Percentiles rank a stretch among this genome's conserved stretches.
Evolutionary conservation across 2,888 invertebrate genomes (phyloP).

Genomic region (Campoplex nolae): DNA sequence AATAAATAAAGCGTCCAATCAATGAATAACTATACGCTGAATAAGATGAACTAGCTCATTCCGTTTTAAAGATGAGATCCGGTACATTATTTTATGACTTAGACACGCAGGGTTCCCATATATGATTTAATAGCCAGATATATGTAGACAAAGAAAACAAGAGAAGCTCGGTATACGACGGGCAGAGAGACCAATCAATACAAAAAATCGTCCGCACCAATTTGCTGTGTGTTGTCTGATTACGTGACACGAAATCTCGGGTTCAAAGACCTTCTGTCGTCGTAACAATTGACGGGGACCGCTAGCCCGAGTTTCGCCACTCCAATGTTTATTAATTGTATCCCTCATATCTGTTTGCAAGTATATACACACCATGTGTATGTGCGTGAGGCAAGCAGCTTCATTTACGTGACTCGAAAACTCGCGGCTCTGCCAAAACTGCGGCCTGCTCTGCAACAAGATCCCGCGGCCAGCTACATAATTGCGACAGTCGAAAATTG

Average conservation of each 20-base stretch:
- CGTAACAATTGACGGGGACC: constrained; percentile 64
- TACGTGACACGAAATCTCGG: constrained; percentile 47
- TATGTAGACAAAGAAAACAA: background rate
- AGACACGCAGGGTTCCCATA: constrained; percentile 10
- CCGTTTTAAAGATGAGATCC: background rate
- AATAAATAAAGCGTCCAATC: background rate
- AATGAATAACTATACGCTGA: background rate
- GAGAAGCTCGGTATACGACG: background rate
- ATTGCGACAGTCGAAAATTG: constrained; percentile 59
- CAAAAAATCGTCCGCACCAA: constrained; percentile 62
- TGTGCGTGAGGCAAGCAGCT: constrained; percentile 47
- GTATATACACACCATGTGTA: background rate
- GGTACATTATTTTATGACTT: background rate
- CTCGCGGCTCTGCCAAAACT: constrained; percentile 6
- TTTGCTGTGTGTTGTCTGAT: constrained; percentile 53
- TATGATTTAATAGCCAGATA: constrained; percentile 9
- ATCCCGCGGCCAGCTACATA: background rate
- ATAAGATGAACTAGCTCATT: background rate
- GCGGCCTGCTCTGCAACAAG: constrained; percentile 13
- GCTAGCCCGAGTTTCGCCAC: constrained; percentile 51
- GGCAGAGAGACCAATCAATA: constrained; percentile 31
- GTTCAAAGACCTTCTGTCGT: constrained; percentile 66
- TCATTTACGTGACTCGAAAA: constrained; percentile 61
- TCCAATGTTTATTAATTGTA: constrained; percentile 31
- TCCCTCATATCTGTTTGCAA: background rate